Conservation (phyloP, 2,888 invertebrate genomes). For the Drosophila dives region DNA sequence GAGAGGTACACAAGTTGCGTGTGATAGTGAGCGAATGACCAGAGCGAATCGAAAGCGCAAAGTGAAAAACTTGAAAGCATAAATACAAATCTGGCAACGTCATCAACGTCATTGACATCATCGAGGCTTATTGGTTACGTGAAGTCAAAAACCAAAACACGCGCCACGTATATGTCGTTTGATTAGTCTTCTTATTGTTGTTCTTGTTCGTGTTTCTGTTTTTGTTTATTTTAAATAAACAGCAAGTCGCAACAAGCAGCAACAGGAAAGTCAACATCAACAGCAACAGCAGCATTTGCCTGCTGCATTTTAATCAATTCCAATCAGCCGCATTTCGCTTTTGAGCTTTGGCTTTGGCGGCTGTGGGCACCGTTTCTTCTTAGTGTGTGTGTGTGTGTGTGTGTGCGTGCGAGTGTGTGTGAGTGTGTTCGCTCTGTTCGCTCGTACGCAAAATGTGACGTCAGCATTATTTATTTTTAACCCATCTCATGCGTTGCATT, state of each 20-base stretch:
- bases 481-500: slow-evolving; percentile 57
- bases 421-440: slow-evolving; percentile 3
- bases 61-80: slow-evolving; percentile 28
- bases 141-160: slow-evolving; percentile 44
- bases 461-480: slow-evolving; percentile 75
- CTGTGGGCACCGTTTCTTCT: neutral
- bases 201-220: slow-evolving; percentile 7
- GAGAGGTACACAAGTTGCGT: neutral
- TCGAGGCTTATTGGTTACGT: slow-evolving; percentile 44
- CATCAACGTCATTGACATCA: slow-evolving; percentile 62
- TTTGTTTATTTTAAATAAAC: slow-evolving; percentile 35
- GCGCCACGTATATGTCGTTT: slow-evolving; percentile 36
- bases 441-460: slow-evolving; percentile 69
- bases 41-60: slow-evolving; percentile 29
- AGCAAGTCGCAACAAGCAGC: slow-evolving; percentile 26
- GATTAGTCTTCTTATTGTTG: slow-evolving; percentile 10
- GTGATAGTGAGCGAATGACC: slow-evolving; percentile 29
- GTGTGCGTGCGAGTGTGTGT: neutral
- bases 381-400: neutral
- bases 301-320: slow-evolving; percentile 74
- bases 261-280: slow-evolving; percentile 12
- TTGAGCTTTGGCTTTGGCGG: slow-evolving; percentile 35
- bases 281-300: slow-evolving; percentile 40
- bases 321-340: slow-evolving; percentile 62
- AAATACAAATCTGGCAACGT: slow-evolving; percentile 53